Percentiles rank a stretch among this genome's conserved stretches.
Evolutionary conservation across 2,888 invertebrate species (phyloP).

Genomic region (Chrysolina haemoptera): DNA sequence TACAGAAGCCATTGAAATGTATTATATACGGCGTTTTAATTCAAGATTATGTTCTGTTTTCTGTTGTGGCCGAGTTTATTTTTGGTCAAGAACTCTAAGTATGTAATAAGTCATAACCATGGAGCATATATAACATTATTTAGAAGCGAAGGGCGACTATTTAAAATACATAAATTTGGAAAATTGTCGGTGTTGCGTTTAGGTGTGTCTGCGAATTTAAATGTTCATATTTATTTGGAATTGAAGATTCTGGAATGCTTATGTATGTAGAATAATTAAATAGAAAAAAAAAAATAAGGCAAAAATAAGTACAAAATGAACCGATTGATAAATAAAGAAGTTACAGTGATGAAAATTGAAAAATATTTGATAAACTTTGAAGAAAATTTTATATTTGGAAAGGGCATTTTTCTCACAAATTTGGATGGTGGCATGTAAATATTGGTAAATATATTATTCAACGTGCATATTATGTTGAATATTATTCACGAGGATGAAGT

Average conservation of each 20-base stretch:
- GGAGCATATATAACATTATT: neutral
- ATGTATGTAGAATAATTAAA: too few species aligned
- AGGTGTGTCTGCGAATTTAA: conserved; percentile 5
- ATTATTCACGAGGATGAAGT: too few species aligned
- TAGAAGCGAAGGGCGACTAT: neutral
- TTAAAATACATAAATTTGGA: conserved; percentile 4
- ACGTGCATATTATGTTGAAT: too few species aligned
- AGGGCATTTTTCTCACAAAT: too few species aligned
- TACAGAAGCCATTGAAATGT: conserved; percentile 45
- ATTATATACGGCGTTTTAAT: conserved; percentile 32
- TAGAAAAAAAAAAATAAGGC: too few species aligned
- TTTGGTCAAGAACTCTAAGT: conserved; percentile 12
- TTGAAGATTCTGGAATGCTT: neutral
- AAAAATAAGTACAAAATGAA: too few species aligned
- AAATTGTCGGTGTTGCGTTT: neutral
- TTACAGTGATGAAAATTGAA: too few species aligned
- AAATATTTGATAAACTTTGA: too few species aligned
- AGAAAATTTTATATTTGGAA: too few species aligned
- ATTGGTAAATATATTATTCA: too few species aligned
- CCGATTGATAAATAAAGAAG: too few species aligned
- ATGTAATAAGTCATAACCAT: neutral
- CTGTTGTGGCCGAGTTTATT: conserved; percentile 21
- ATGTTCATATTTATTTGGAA: neutral
- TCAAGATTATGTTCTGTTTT: conserved; percentile 35
- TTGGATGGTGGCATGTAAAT: too few species aligned